Conservation (phyloP, 2,888 invertebrate species). For the Linyphia triangularis region DNA sequence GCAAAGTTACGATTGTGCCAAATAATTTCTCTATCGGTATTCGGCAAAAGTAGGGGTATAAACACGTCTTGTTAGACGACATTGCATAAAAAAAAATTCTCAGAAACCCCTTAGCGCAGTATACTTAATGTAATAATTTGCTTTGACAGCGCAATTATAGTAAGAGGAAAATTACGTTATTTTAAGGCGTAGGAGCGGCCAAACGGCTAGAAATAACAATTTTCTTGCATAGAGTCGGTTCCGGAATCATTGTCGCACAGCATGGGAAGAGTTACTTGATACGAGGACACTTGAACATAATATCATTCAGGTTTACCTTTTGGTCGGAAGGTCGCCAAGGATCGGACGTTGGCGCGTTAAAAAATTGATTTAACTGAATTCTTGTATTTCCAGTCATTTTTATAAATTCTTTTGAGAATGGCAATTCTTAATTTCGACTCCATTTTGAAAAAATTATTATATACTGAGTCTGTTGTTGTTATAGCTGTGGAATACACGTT, state of each 20-base stretch:
- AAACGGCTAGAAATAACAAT: slow-evolving; percentile 18
- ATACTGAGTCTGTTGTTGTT: too few relatives aligned
- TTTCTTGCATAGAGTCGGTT: slow-evolving; percentile 39
- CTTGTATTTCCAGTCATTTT: too few relatives aligned
- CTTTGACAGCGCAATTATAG: slow-evolving; percentile 67
- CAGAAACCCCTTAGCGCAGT: slow-evolving; percentile 14
- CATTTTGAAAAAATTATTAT: too few relatives aligned
- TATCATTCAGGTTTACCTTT: slow-evolving; percentile 28
- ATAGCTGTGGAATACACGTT: too few relatives aligned
- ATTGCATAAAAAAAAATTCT: slow-evolving; percentile 21
- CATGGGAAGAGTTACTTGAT: slow-evolving; percentile 4
- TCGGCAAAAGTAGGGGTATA: not conserved
- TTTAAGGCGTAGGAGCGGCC: slow-evolving; percentile 36
- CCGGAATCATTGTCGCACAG: slow-evolving; percentile 59
- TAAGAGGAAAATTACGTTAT: slow-evolving; percentile 57
- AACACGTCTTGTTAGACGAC: not conserved
- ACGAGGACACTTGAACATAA: not conserved
- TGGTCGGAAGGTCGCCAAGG: not conserved
- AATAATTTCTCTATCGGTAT: not conserved
- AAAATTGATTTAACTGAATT: too few relatives aligned
- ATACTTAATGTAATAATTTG: slow-evolving; percentile 68
- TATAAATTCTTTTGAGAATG: too few relatives aligned
- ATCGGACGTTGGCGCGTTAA: slow-evolving; percentile 11
- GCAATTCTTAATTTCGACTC: too few relatives aligned
- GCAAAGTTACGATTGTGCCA: not conserved